Evolutionary conservation across 2,113 vertebrate species (phyloP).

Genomic region (Labeo catla): DNA sequence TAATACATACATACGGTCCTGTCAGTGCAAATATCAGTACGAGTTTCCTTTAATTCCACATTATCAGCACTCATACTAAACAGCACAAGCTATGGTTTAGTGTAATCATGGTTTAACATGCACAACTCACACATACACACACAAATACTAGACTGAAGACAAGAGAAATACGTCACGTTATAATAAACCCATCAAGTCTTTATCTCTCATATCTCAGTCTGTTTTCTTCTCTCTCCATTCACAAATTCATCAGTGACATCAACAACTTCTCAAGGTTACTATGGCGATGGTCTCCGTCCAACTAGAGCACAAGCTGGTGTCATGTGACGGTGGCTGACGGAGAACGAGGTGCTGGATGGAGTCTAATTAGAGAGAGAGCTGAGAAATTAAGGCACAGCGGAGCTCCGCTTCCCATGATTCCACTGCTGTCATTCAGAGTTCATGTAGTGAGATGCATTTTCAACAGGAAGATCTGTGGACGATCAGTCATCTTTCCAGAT

Average conservation of each 20-base stretch:
- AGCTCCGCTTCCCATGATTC: not conserved
- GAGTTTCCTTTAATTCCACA: not conserved
- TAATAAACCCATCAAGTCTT: not conserved
- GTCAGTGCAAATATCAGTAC: not conserved
- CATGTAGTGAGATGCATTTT: not conserved
- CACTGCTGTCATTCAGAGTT: not conserved
- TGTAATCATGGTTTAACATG: not conserved
- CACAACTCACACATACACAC: not conserved
- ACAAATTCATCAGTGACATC: slow-evolving; percentile 63
- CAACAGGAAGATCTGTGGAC: not conserved
- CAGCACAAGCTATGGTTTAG: not conserved
- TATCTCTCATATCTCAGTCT: not conserved
- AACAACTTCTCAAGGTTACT: slow-evolving; percentile 65
- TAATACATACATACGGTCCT: not conserved
- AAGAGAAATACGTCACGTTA: not conserved
- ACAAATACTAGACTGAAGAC: not conserved
- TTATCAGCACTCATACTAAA: not conserved
- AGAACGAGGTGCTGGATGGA: not conserved
- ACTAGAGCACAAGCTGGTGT: slow-evolving; percentile 52
- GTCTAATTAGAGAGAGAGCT: slow-evolving; percentile 8
- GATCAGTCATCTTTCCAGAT: not conserved
- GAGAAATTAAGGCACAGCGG: slow-evolving; percentile 11
- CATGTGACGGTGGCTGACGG: slow-evolving; percentile 51
- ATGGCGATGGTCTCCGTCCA: slow-evolving; percentile 60
- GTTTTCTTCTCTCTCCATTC: slow-evolving; percentile 55